Conservation (phyloP, 2,888 invertebrate genomes). For the Thecocarcelia acutangulata region DNA sequence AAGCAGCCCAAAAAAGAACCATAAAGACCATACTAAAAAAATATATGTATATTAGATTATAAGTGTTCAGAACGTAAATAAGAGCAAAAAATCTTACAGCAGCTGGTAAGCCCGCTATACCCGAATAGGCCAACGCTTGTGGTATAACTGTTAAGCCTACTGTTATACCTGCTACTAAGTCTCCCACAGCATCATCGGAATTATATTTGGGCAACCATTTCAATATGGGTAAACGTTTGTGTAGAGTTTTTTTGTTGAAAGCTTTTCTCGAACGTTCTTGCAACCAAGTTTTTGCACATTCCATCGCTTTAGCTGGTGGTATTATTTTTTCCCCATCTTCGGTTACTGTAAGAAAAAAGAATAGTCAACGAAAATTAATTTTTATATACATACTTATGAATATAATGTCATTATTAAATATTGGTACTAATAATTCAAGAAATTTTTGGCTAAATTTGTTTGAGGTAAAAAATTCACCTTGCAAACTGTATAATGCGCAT, state of each 20-base stretch:
- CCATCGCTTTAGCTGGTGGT: conserved; percentile 74
- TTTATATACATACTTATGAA: too few species aligned
- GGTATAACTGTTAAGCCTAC: conserved; percentile 97
- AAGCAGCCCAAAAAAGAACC: conserved; percentile 96
- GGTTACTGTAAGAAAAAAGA: conserved; percentile 81
- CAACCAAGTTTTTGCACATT: conserved; percentile 80
- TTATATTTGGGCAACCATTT: conserved; percentile 90
- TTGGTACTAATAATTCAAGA: too few species aligned
- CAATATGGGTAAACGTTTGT: conserved; percentile 88
- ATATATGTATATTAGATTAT: neutral
- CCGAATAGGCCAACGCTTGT: conserved; percentile 91
- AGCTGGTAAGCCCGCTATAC: conserved; percentile 89
- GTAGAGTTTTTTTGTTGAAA: conserved; percentile 87
- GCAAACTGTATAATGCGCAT: too few species aligned
- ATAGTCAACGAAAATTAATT: too few species aligned
- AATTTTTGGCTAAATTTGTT: too few species aligned
- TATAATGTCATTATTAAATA: too few species aligned
- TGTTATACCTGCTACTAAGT: conserved; percentile 94
- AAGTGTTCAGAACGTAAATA: too few species aligned
- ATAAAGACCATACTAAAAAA: conserved; percentile 91
- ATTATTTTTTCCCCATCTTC: conserved; percentile 81
- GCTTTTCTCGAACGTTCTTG: conserved; percentile 81
- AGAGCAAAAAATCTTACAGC: conserved; percentile 81
- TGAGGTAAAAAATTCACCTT: too few species aligned
- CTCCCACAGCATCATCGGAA: conserved; percentile 88